Evolutionary conservation across 1,140 invertebrate species (phyloP).

Genomic region (Battus philenor): DNA sequence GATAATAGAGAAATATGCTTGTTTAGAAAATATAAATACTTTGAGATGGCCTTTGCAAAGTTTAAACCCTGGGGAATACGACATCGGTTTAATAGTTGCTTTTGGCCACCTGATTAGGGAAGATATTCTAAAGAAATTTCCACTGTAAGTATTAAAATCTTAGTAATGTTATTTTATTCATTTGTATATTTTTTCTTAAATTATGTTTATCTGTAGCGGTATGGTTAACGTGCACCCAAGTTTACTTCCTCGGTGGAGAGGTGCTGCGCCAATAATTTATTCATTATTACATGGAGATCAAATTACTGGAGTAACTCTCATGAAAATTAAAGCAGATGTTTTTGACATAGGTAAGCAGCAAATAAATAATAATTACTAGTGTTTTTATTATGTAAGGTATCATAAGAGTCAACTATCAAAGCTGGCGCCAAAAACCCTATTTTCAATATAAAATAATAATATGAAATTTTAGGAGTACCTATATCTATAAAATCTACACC

Average conservation of each 20-base stretch:
- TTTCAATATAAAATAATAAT: too few species aligned
- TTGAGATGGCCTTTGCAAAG: slow-evolving; percentile 51
- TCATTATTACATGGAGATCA: slow-evolving; percentile 86
- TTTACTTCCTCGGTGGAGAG: slow-evolving; percentile 93
- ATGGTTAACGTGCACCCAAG: slow-evolving; percentile 95
- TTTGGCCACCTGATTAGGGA: slow-evolving; percentile 64
- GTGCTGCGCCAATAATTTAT: slow-evolving; percentile 91
- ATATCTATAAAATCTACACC: too few species aligned
- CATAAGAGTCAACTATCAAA: too few species aligned
- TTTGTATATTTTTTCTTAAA: neutral
- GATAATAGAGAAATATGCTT: slow-evolving; percentile 54
- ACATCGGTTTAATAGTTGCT: slow-evolving; percentile 62
- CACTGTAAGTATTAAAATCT: slow-evolving; percentile 54
- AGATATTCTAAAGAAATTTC: slow-evolving; percentile 55
- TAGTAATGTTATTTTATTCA: neutral
- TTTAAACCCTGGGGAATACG: slow-evolving; percentile 43
- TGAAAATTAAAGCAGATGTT: slow-evolving; percentile 89
- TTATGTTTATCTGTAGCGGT: slow-evolving; percentile 78
- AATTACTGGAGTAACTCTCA: slow-evolving; percentile 90
- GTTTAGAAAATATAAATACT: slow-evolving; percentile 43
- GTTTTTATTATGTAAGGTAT: too few species aligned
- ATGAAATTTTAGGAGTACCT: too few species aligned
- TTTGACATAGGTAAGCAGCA: slow-evolving; percentile 90
- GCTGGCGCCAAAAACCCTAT: too few species aligned
- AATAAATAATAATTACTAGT: too few species aligned